Evolutionary conservation across 92 coral and sea anemone genomes (phyloP), one percentile per base, ranked within the genome.

Genomic region (Metridium senile): DNA sequence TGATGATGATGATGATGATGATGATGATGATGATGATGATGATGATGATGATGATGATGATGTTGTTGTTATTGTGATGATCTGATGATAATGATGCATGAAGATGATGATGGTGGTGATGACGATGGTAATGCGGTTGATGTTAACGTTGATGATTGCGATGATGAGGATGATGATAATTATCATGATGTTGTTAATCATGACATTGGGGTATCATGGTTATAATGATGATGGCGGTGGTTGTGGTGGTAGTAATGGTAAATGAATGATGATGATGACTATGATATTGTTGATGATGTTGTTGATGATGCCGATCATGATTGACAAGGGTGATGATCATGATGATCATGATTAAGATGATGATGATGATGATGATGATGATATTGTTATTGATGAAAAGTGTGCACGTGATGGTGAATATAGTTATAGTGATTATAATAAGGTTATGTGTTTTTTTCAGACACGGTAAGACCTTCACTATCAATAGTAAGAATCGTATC

Each of bases 391-490:
- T n/a, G n/a, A n/a, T n/a, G n/a, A n/a, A n/a, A n/a, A n/a, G n/a
- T n/a, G n/a, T n/a, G n/a, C n/a, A n/a, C n/a, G n/a, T n/a, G n/a
- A n/a, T n/a, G n/a, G n/a, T n/a, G n/a, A n/a, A n/a, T n/a, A n/a
- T n/a, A n/a, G n/a, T n/a, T n/a, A n/a, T n/a, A n/a, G n/a, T 39
- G 13, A 39, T 13, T 13, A 39, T 39, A 4, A 4, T 4, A 39
- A 4, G 49, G 49, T 39, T 4, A 39, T 39, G 6, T 39, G 13
- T 39, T 58, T 46, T 19, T 62, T 58, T 31, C 64, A 89, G 98
- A 33, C 71, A 87, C 0, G 87, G 89, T 28, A 28, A 8, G 43
- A 56, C 78, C 26, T 90, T 85, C 77, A 88, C 98, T 13, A 23
- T 17, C 64, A 66, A 45, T 1, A 74, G 82, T 21, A 69, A 35